Base-by-base conservation (phyloP, 1,140 invertebrate species). In the Trigoniulus corallinus region DNA sequence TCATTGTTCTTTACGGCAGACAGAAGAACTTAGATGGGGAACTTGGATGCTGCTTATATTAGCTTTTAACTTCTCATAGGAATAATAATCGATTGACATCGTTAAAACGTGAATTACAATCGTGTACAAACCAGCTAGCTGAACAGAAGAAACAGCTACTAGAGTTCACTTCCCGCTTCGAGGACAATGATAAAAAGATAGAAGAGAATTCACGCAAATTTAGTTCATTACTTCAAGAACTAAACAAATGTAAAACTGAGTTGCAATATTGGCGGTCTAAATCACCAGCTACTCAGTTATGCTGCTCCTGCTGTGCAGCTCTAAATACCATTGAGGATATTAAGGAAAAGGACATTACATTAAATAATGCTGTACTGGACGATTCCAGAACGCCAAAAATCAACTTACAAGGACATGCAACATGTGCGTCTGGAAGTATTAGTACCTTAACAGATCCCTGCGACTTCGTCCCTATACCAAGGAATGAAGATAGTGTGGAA, bases 171-270 rank as follows among this genome's bases (percentile, higher is more conserved):
- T 81, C 77, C 57, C 74, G 84, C 1, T 70, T 88, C 41, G 85
- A 89, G 58, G 85, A 88, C 57, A 81, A 84, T 59, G 84, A 88
- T 56, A 88, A 88, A 62, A 89, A 89, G 62, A 85, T 85, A 65
- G 84, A 89, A 58, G 84, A 88, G 63, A 86, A 80, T 23, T 80
- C 82, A 37, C 72, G 82, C 25, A 89, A 89, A 69, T 87, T 88
- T 64, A 85, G 83, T 59, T 86, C 83, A 54, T 68, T 89, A 48
- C 68, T 89, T 56, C 84, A 88, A 77, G 81, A 88, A 67, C 70
- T 88, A 56, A 88, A 87, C 66, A 87, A 87, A 61, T 88, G 84
- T 64, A 87, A 88, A 67, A 88, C 83, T 26, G 84, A 88, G 63
- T 65, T 88, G 52, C 84, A 88, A 67, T 88, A 86, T 66, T 86